A percentile compares a stretch with the other conserved stretches of the same genome.
These are phyloP conservation scores for Vespertilio murinus DNA, from an alignment of 2,797 vertebrate genomes.

Conservation along the genomic window DNA sequence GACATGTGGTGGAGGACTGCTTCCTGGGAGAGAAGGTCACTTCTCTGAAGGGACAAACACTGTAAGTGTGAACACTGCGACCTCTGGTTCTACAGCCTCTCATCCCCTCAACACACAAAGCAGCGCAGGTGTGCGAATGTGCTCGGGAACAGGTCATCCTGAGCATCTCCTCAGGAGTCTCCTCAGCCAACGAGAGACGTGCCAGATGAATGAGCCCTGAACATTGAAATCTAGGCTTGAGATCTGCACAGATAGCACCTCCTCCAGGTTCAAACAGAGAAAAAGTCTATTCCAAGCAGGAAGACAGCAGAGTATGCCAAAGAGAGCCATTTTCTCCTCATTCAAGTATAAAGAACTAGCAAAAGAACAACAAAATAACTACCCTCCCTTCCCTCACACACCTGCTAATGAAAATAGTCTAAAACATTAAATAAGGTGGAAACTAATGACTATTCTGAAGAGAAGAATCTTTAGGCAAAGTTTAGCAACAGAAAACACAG, in stretches of 20 bases:
- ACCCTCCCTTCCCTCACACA: neutral
- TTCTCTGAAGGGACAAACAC: neutral
- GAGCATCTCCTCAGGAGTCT: neutral
- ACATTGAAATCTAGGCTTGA: neutral
- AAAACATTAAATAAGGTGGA: neutral
- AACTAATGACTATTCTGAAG: neutral
- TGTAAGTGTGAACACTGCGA: neutral
- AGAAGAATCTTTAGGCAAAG: neutral
- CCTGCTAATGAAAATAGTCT: neutral
- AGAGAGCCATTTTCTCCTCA: neutral
- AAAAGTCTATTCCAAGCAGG: neutral
- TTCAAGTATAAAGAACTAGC: neutral
- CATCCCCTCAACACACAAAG: neutral
- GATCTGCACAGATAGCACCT: neutral
- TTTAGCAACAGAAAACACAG: neutral
- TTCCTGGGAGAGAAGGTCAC: neutral
- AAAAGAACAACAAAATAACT: neutral
- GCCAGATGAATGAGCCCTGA: neutral
- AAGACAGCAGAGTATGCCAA: neutral
- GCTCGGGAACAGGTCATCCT: neutral
- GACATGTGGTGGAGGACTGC: neutral
- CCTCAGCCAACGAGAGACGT: neutral
- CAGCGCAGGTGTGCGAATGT: accelerated
- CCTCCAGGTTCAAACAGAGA: neutral
- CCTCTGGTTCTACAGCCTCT: neutral